These are phyloP conservation scores for Cynoglossus semilaevis DNA, from an alignment of 2,113 vertebrate genomes.

Conservation along the genomic window DNA sequence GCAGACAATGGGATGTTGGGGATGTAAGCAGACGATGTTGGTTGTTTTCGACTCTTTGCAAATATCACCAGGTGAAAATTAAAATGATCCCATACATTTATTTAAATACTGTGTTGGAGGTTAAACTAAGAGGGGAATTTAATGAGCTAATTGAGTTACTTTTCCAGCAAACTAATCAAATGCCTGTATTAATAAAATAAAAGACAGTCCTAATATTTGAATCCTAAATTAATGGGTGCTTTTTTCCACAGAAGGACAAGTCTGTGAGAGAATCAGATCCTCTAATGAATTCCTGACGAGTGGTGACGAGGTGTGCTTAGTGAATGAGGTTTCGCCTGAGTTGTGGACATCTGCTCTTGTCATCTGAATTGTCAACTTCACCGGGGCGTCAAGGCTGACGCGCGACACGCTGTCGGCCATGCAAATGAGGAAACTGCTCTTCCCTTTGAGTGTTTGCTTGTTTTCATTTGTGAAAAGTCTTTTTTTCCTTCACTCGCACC, in stretches of 20 bases:
- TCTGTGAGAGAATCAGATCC: slow-evolving; percentile 13
- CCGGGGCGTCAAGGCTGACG: slow-evolving; percentile 12
- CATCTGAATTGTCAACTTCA: slow-evolving; percentile 25
- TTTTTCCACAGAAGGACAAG: background rate
- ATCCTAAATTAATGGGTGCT: background rate
- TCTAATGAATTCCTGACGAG: slow-evolving; percentile 20
- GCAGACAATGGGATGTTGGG: too few species aligned
- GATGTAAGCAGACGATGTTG: too few species aligned
- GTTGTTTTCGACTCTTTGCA: too few species aligned
- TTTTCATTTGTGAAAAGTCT: slow-evolving; percentile 16
- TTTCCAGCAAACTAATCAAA: background rate
- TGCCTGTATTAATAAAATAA: background rate
- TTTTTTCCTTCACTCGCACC: background rate
- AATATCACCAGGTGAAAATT: too few species aligned
- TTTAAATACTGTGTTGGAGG: too few species aligned
- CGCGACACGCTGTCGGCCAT: slow-evolving; percentile 19
- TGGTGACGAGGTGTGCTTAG: slow-evolving; percentile 13
- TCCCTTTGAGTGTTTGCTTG: slow-evolving; percentile 28
- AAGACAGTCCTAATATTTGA: background rate
- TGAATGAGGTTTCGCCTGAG: slow-evolving; percentile 30
- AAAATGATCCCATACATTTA: too few species aligned
- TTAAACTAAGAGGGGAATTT: background rate
- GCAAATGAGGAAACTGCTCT: slow-evolving; percentile 47
- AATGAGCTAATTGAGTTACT: background rate
- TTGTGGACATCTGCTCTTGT: slow-evolving; percentile 35